Conservation (phyloP, 2,888 invertebrate species). For the Crocallis elinguaria region DNA sequence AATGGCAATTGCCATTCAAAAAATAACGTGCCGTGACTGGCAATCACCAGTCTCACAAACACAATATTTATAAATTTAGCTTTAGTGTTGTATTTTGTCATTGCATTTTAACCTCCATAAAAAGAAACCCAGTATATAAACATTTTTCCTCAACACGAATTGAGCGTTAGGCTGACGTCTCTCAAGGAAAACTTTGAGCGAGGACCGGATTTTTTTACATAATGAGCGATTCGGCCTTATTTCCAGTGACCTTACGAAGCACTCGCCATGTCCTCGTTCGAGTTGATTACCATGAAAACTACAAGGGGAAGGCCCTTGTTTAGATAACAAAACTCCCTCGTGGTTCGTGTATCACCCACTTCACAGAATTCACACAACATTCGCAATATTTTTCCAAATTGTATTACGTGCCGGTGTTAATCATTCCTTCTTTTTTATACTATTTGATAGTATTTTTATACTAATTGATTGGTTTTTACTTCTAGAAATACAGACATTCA, state of each 20-base stretch:
- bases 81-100: neutral
- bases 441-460: too few relatives aligned
- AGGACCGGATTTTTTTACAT: conserved; percentile 40
- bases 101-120: neutral
- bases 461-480: too few relatives aligned
- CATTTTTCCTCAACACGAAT: conserved; percentile 37
- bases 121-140: neutral
- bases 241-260: conserved; percentile 46
- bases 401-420: too few relatives aligned
- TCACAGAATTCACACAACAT: neutral
- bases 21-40: too few relatives aligned
- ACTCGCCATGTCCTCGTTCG: conserved; percentile 49
- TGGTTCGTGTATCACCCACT: neutral
- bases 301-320: conserved; percentile 11
- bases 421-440: too few relatives aligned
- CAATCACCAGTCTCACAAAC: neutral
- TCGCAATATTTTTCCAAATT: neutral
- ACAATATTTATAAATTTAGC: too few relatives aligned
- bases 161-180: conserved; percentile 23
- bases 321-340: neutral
- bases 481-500: neutral
- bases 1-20: too few relatives aligned
- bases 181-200: conserved; percentile 44
- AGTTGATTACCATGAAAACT: conserved; percentile 14
- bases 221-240: conserved; percentile 47